phyloP scores from a whole-genome alignment of 2,113 vertebrate genomes.

The Syngnathus typhle region DNA sequence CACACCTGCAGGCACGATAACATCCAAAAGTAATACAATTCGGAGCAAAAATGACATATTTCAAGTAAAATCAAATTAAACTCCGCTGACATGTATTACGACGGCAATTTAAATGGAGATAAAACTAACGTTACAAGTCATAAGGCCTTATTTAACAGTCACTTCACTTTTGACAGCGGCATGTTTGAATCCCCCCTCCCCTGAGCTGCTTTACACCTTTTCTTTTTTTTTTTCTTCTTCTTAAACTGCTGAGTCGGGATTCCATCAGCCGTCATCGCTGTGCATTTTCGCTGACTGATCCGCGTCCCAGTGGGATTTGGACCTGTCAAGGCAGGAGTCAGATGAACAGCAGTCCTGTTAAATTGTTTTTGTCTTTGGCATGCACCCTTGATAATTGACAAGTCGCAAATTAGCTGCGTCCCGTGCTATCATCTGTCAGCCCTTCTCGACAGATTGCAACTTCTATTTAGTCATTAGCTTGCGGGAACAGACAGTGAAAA shows the following conservation, averaged over 20 bases:
- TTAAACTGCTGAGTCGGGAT: not conserved
- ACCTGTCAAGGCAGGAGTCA: slow-evolving; percentile 3
- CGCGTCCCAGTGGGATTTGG: slow-evolving; percentile 7
- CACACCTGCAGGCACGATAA: not conserved
- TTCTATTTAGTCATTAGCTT: not conserved
- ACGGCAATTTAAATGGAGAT: not conserved
- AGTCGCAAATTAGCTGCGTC: slow-evolving; percentile 16
- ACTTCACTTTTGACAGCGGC: not conserved
- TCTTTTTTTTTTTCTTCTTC: not conserved
- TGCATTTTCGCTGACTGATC: slow-evolving; percentile 13
- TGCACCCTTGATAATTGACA: slow-evolving; percentile 20
- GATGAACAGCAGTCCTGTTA: slow-evolving; percentile 9
- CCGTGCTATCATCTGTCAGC: not conserved
- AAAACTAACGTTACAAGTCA: not conserved
- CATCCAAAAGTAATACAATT: not conserved
- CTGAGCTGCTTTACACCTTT: slow-evolving; percentile 1
- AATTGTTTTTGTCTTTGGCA: slow-evolving; percentile 17
- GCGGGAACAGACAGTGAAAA: not conserved
- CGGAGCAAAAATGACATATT: not conserved
- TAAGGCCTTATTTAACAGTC: slow-evolving; percentile 2
- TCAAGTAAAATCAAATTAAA: not conserved
- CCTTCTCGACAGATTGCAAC: slow-evolving; percentile 1
- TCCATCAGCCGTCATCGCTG: not conserved
- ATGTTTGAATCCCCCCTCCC: not conserved
- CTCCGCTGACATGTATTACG: not conserved